Evolutionary conservation across 1,140 invertebrate species (phyloP), one percentile per base, ranked within the genome.

Genomic region (Ceratosolen solmsi): DNA sequence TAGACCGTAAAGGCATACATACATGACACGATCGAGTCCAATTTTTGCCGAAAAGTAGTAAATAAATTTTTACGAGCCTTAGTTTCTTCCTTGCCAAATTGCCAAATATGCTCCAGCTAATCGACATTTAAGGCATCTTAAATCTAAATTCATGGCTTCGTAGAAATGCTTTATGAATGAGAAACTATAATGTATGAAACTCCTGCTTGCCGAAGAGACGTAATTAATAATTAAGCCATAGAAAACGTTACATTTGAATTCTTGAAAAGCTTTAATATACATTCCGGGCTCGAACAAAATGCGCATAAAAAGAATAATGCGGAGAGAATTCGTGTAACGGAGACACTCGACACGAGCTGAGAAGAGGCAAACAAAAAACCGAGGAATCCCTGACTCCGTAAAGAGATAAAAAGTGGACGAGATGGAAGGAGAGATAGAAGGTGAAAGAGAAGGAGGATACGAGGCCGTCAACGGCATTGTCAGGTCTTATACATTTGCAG

Each of bases 111-210:
- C n/a, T n/a, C n/a, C n/a, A n/a, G n/a, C n/a, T n/a, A n/a, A n/a
- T 33, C 15, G 25, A 27, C 46, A 7, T 17, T 73, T 13, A 27
- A 20, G 25, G 5, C 71, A 54, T 17, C 27, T 73, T 30, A 51
- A 65, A 77, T 77, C 75, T 65, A 33, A 65, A 77, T 77, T 33
- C 38, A 65, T 27, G 15, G 7, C 58, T 65, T 49, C 58, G 75
- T 3, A n/a, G 25, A 77, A 65, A 60, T 38, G n/a, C 15, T 46
- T 30, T 22, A 51, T 27, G n/a, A 77, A 51, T 15, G 11, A 65
- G 27, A 36, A 2, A 7, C 5, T 41, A 17, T 15, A 49, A 27
- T 33, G 17, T 27, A 38, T 27, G 3, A 9, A 30, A 63, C 25
- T 63, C 8, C n/a, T 20, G 13, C 58, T 27, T 30, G 4, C 54